A percentile compares a stretch with the other conserved stretches of the same genome.
Evolutionary conservation across 1,140 invertebrate genomes (phyloP).

Genomic region (Phenacoccus solenopsis): DNA sequence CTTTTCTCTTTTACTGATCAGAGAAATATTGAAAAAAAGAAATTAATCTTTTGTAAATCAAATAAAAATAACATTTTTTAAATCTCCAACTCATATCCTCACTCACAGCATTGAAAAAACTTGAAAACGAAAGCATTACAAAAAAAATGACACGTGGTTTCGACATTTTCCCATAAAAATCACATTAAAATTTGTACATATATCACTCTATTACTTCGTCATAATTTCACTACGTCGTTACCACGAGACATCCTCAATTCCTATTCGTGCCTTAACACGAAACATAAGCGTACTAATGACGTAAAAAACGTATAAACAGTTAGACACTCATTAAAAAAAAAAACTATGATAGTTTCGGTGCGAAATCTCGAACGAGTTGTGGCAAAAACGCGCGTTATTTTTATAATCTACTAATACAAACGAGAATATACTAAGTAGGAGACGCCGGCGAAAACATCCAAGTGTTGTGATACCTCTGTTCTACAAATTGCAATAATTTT

Average conservation of each 20-base stretch:
- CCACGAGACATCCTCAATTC: background rate
- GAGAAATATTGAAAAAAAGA: too few species aligned
- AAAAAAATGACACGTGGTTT: too few species aligned
- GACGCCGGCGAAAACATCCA: background rate
- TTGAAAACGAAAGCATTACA: too few species aligned
- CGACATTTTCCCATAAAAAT: too few species aligned
- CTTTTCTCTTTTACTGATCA: too few species aligned
- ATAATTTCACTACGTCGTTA: too few species aligned
- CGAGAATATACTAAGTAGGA: conserved; percentile 6
- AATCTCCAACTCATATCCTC: too few species aligned
- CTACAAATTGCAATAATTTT: conserved; percentile 9
- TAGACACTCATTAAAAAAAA: background rate
- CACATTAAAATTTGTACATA: too few species aligned
- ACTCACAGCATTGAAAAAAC: too few species aligned
- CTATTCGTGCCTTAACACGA: background rate
- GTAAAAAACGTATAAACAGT: too few species aligned
- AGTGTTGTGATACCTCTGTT: background rate
- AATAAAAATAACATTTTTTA: too few species aligned
- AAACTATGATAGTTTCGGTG: background rate
- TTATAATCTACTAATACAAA: background rate
- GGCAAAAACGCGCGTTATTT: conserved; percentile 10
- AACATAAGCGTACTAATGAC: background rate
- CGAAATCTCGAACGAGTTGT: background rate
- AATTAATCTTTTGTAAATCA: too few species aligned
- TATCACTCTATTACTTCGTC: background rate